These are phyloP conservation scores for Aurelia coerulea DNA, from an alignment of 30 jellyfish, hydroid and myxozoan genomes.

Conservation along the genomic window DNA sequence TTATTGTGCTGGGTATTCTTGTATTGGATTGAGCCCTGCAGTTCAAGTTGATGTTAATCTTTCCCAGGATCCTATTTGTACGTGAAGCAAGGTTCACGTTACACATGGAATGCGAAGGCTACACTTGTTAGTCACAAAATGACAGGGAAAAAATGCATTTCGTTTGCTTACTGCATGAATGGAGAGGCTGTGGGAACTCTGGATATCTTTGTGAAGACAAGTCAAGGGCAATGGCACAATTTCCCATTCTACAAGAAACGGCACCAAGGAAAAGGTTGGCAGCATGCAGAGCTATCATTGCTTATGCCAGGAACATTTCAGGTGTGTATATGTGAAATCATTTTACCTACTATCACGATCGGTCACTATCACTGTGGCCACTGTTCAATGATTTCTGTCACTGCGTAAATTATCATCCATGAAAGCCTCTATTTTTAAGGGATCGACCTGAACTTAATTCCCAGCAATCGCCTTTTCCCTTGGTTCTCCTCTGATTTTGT, in stretches of 20 bases:
- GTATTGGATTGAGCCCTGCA: too few species aligned
- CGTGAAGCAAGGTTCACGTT: conserved; percentile 9
- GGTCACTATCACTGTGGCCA: background rate
- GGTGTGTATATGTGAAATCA: conserved; percentile 4
- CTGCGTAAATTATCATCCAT: too few species aligned
- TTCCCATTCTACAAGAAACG: conserved; percentile 40
- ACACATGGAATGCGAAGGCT: conserved; percentile 4
- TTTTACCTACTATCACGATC: background rate
- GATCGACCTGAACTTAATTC: too few species aligned
- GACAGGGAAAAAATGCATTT: conserved; percentile 58
- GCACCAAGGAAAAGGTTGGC: conserved; percentile 79
- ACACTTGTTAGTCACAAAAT: conserved; percentile 18
- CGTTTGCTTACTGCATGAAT: conserved; percentile 60
- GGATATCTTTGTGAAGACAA: conserved; percentile 6
- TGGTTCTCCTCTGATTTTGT: too few species aligned
- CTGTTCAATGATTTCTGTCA: background rate
- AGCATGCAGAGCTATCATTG: conserved; percentile 40
- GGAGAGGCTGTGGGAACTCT: conserved; percentile 55
- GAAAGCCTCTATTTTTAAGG: too few species aligned
- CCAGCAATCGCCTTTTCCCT: too few species aligned
- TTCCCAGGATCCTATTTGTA: conserved; percentile 35
- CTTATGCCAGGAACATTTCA: conserved; percentile 5
- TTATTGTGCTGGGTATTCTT: too few species aligned
- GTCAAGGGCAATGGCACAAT: conserved; percentile 11
- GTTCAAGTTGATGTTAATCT: background rate